Conservation (phyloP, 2,888 invertebrate genomes). For the Chloroclysta siterata region DNA sequence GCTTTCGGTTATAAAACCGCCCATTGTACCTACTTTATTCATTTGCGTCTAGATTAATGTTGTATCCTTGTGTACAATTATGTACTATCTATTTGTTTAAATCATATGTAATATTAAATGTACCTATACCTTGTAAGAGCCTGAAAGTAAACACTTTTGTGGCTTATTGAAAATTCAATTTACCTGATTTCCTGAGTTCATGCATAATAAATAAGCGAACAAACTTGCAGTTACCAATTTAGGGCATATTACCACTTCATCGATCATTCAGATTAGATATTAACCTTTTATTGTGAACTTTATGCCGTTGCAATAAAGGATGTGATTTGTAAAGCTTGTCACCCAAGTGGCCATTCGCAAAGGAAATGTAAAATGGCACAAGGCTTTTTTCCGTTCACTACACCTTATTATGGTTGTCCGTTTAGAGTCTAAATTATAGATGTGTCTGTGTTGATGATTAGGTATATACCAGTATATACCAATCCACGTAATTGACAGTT, state of each 20-base stretch:
- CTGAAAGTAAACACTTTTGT: too few species aligned
- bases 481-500: too few species aligned
- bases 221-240: slow-evolving; percentile 30
- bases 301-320: slow-evolving; percentile 19
- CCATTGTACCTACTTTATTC: too few species aligned
- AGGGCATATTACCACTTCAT: slow-evolving; percentile 35
- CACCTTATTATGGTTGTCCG: slow-evolving; percentile 36
- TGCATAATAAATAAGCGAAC: neutral
- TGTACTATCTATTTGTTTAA: too few species aligned
- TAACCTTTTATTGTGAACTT: slow-evolving; percentile 17
- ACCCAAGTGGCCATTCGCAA: slow-evolving; percentile 32
- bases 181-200: neutral
- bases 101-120: too few species aligned
- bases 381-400: slow-evolving; percentile 53
- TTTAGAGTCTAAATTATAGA: slow-evolving; percentile 15
- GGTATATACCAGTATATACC: neutral
- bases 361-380: slow-evolving; percentile 50
- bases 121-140: too few species aligned
- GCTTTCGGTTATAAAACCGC: too few species aligned
- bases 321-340: slow-evolving; percentile 14
- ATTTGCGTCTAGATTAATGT: too few species aligned
- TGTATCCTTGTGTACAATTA: too few species aligned
- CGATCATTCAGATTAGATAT: slow-evolving; percentile 24
- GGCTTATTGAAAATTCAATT: neutral
- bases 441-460: slow-evolving; percentile 11